Percentiles rank a stretch among this genome's conserved stretches.
These are phyloP conservation scores for Trypoxylon attenuatum DNA, from an alignment of 2,888 invertebrate species.

Conservation along the genomic window DNA sequence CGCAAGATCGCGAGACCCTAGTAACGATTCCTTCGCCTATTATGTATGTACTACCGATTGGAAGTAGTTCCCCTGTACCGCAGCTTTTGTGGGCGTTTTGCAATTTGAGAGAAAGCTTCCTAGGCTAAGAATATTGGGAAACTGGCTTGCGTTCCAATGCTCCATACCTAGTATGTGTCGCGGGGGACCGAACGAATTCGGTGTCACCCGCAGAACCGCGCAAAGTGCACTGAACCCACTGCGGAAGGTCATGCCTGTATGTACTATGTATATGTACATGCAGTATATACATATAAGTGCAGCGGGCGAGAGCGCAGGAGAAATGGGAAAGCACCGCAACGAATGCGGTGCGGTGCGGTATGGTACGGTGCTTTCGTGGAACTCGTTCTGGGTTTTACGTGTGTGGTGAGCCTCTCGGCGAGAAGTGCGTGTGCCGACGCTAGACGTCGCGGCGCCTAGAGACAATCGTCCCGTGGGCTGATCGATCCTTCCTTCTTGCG, in stretches of 20 bases:
- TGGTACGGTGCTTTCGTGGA: no score
- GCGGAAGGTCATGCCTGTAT: slow-evolving; percentile 32
- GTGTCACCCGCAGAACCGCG: neutral
- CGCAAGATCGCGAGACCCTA: neutral
- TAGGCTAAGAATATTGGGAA: no score
- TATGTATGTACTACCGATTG: neutral
- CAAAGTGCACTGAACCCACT: slow-evolving; percentile 47
- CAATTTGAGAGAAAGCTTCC: no score
- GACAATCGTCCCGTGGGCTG: slow-evolving; percentile 68
- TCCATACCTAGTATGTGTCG: no score
- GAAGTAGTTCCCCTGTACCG: neutral
- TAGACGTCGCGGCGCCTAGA: slow-evolving; percentile 73
- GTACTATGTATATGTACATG: no score
- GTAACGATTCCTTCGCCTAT: neutral
- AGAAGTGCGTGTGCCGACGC: slow-evolving; percentile 62
- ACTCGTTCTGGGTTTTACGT: slow-evolving; percentile 8
- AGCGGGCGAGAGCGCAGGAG: slow-evolving; percentile 58
- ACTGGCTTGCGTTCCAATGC: no score
- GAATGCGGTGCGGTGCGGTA: slow-evolving; percentile 40
- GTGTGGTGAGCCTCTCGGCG: slow-evolving; percentile 20
- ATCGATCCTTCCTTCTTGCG: slow-evolving; percentile 70
- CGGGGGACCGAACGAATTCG: no score
- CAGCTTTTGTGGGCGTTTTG: no score
- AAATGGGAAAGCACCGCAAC: slow-evolving; percentile 51
- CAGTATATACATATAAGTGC: no score